Percentiles rank a stretch among this genome's conserved stretches.
These are phyloP conservation scores for Poeciliopsis occidentalis DNA, from an alignment of 2,113 vertebrate species.

Conservation along the genomic window DNA sequence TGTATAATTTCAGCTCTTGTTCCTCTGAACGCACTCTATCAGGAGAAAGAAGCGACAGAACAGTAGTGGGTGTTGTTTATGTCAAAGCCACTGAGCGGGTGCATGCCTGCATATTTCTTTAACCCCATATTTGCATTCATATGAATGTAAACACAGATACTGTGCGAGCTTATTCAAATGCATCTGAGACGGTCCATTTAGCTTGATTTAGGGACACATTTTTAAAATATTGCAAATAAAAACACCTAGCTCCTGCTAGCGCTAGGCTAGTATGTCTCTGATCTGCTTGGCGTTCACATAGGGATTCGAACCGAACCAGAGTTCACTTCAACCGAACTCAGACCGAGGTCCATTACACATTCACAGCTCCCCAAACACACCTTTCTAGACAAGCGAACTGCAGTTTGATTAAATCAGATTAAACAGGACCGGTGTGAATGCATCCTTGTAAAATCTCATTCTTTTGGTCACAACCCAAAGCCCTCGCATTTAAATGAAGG, in stretches of 20 bases:
- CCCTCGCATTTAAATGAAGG: no score
- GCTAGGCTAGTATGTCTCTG: no score
- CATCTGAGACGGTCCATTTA: not conserved
- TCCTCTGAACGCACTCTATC: not conserved
- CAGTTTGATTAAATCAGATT: no score
- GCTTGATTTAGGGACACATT: not conserved
- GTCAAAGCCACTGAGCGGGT: not conserved
- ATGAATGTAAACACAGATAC: not conserved
- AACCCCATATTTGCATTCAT: slow-evolving; percentile 6
- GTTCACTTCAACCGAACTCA: no score
- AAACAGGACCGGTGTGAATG: no score
- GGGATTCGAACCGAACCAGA: no score
- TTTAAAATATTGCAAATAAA: not conserved
- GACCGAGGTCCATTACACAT: no score
- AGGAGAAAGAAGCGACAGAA: not conserved
- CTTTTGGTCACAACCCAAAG: no score
- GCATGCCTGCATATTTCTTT: slow-evolving; percentile 41
- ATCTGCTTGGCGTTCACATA: no score
- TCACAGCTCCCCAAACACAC: no score
- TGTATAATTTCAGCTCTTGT: not conserved
- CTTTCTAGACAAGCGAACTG: no score
- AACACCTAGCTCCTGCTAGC: not conserved
- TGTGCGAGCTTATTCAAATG: not conserved
- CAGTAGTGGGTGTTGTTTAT: slow-evolving; percentile 8
- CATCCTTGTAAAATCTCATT: no score